Base-by-base conservation (phyloP, 2,888 invertebrate genomes). In the Octonoba sinensis region DNA sequence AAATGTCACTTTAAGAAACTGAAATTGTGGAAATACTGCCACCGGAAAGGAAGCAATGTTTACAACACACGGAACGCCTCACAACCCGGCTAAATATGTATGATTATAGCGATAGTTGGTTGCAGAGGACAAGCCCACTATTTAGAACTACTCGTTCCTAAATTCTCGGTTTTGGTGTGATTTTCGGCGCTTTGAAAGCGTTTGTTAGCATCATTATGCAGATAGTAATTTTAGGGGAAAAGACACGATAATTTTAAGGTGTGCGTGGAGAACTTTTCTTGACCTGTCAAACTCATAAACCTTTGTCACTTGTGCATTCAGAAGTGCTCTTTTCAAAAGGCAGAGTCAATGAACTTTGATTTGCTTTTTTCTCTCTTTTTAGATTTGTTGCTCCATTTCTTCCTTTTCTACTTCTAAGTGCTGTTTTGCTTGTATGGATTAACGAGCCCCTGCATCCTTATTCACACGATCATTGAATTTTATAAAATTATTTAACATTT, bases 151-250 rank as follows among this genome's bases (percentile, higher is more conserved):
- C 66, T n/a, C 74, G 20, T 49, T 59, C 47, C 57, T 27, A 66
- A 75, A 75, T 75, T 75, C 59, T 20, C 46, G 74, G 74, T 49
- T 75, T 64, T 44, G 16, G 51, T 8, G 59, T 18, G 57, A 66
- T 57, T 47, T 66, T 75, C 49, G 74, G 46, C 66, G 49, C 46
- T 44, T 36, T 47, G 27, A 16, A 44, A 8, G 24, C 36, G 36
- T 36, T 36, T 36, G 36, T 36, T 36, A 8, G 12, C n/a, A 47
- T 24, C 44, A 75, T 75, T 75, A 75, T 59, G 66, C 66, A 75
- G 74, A 66, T 67, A 47, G 36, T 24, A 4, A 60, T 71, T 60
- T 69, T 15, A 20, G 56, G 56, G 46, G 20, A 8, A 18, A 27
- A 71, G 70, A 59, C 70, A 18, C 59, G 47, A 59, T 59, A 57